Conservation (phyloP, 2,888 invertebrate genomes). For the Ariolimax columbianus region DNA sequence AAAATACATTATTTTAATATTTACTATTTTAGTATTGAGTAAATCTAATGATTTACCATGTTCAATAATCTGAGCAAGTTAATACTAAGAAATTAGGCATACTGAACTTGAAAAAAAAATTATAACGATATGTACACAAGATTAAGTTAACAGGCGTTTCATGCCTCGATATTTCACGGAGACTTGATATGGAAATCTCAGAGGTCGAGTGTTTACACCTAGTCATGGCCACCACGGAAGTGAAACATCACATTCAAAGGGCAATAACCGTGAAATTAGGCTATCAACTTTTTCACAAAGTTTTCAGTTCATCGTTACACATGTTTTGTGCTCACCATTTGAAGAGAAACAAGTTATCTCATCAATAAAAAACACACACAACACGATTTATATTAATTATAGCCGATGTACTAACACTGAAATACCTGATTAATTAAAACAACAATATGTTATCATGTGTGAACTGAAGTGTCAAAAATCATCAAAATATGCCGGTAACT, state of each 20-base stretch:
- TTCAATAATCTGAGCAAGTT: background rate
- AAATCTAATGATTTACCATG: background rate
- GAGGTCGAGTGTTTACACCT: constrained; percentile 27
- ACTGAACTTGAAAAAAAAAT: background rate
- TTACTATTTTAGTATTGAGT: too few species aligned
- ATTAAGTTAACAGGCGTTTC: background rate
- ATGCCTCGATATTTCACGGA: constrained; percentile 42
- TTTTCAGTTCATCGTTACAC: background rate
- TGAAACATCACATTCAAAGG: constrained; percentile 33
- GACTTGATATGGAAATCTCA: constrained; percentile 47
- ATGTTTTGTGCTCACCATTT: background rate
- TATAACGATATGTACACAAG: constrained; percentile 1
- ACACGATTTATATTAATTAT: background rate
- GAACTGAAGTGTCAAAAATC: too few species aligned
- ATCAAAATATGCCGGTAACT: background rate
- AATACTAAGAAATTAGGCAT: background rate
- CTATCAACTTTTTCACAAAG: background rate
- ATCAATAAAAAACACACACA: background rate
- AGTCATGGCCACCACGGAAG: constrained; percentile 37
- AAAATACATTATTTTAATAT: too few species aligned
- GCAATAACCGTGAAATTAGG: constrained; percentile 40
- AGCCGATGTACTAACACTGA: background rate
- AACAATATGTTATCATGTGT: too few species aligned
- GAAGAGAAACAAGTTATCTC: background rate
- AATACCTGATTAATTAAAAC: background rate